Percentiles rank a stretch among this genome's conserved stretches.
Evolutionary conservation across 2,113 vertebrate genomes (phyloP).

Genomic region (Thinocorus orbignyianus): DNA sequence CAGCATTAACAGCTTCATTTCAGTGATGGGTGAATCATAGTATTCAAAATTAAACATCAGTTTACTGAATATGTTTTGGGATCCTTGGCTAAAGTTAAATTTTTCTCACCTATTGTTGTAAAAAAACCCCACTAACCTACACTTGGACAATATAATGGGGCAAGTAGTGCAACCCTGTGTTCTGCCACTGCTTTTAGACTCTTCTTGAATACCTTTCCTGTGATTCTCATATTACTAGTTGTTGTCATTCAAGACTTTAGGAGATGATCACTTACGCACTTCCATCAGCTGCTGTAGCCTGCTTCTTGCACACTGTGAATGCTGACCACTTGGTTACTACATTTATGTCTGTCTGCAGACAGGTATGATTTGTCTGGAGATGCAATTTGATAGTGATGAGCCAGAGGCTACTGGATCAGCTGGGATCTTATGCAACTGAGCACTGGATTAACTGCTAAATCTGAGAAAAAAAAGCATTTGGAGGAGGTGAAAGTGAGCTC

Average conservation of each 20-base stretch:
- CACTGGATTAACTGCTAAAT: neutral
- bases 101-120: neutral
- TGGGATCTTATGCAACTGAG: neutral
- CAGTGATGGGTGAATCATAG: neutral
- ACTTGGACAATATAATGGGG: neutral
- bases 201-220: neutral
- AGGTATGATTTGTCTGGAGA: neutral
- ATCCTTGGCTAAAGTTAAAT: neutral
- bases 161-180: accelerated
- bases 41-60: neutral
- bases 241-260: neutral
- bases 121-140: neutral
- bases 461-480: neutral
- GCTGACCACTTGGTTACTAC: neutral
- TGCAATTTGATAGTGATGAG: neutral
- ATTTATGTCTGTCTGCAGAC: neutral
- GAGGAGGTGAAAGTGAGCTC: neutral
- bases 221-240: neutral
- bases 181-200: neutral
- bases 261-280: neutral
- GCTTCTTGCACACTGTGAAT: neutral
- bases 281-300: neutral
- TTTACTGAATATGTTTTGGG: neutral
- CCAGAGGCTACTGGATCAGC: neutral
- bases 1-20: neutral